Percentiles rank a stretch among this genome's conserved stretches.
phyloP scores from a whole-genome alignment of 2,113 vertebrate genomes.

The Xyrauchen texanus region DNA sequence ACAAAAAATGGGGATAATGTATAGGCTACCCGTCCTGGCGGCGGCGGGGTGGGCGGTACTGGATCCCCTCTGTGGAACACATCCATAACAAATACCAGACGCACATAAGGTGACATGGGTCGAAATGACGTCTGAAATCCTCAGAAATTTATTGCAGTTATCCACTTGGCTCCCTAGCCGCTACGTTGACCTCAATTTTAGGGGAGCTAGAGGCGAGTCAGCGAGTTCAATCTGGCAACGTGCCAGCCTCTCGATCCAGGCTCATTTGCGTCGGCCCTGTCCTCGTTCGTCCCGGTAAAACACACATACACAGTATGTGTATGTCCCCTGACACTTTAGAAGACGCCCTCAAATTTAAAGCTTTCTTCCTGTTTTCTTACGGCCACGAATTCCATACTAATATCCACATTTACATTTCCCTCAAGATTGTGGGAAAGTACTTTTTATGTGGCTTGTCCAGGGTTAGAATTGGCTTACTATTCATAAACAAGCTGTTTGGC shows the following conservation, averaged over 20 bases:
- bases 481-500: background rate
- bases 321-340: conserved; percentile 40
- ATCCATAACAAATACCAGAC: background rate
- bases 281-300: conserved; percentile 7
- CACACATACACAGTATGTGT: conserved; percentile 35
- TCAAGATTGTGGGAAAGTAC: background rate
- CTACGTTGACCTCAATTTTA: conserved; percentile 63
- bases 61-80: no score
- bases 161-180: conserved; percentile 64
- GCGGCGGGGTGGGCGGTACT: no score
- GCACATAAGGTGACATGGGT: background rate
- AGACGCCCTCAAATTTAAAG: conserved; percentile 9
- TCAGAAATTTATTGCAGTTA: conserved; percentile 65
- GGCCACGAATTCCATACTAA: conserved; percentile 26
- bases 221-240: conserved; percentile 68
- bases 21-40: no score
- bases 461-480: background rate
- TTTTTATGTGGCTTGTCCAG: background rate
- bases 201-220: conserved; percentile 63
- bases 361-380: conserved; percentile 17
- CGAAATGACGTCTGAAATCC: conserved; percentile 57
- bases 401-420: background rate
- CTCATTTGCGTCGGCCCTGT: background rate
- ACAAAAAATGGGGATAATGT: no score
- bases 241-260: conserved; percentile 56